Evolutionary conservation across 2,113 vertebrate species (phyloP).

Genomic region (Callithrix jacchus): DNA sequence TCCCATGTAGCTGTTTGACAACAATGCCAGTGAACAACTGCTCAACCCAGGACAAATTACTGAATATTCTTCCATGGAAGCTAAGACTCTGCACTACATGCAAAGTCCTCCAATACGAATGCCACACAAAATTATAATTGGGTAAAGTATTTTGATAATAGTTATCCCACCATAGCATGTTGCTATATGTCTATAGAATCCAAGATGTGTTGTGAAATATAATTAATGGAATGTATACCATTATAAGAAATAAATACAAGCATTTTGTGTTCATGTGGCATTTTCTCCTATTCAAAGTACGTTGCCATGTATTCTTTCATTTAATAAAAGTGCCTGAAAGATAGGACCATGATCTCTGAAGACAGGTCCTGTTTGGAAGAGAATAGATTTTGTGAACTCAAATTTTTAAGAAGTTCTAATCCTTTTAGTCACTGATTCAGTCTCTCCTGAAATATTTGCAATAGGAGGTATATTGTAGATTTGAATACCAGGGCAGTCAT

Average conservation of each 20-base stretch:
- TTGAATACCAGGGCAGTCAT: background rate
- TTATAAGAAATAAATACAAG: background rate
- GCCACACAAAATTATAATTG: background rate
- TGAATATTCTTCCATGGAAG: background rate
- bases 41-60: background rate
- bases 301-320: background rate
- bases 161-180: background rate
- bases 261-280: background rate
- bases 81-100: background rate
- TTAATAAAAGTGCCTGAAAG: conserved; percentile 3
- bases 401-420: background rate
- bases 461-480: background rate
- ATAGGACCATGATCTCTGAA: background rate
- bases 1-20: background rate
- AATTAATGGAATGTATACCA: background rate
- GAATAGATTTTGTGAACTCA: background rate
- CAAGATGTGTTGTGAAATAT: background rate
- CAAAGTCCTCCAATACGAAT: background rate
- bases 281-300: background rate
- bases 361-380: background rate
- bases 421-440: background rate
- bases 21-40: too few species aligned
- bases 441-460: background rate
- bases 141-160: conserved; percentile 9
- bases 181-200: background rate